Evolutionary conservation across 2,888 invertebrate species (phyloP).

Genomic region (Cosmorhoe ocellata): DNA sequence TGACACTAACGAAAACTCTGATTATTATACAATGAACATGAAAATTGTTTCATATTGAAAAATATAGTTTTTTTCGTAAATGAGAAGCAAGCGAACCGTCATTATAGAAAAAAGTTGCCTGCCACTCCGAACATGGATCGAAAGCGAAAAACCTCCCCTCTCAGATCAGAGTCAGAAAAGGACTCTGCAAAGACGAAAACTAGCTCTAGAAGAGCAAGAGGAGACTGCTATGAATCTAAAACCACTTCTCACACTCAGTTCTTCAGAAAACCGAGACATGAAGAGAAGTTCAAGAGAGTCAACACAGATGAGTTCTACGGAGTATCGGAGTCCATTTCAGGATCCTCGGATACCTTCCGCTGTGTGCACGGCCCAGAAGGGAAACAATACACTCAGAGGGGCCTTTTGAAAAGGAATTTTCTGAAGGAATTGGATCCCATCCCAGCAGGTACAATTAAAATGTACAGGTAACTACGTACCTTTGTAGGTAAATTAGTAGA

Average conservation of each 20-base stretch:
- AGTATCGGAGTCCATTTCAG: slow-evolving; percentile 52
- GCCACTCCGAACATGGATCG: slow-evolving; percentile 2
- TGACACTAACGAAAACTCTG: no score
- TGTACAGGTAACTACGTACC: neutral
- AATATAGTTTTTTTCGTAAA: no score
- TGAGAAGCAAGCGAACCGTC: no score
- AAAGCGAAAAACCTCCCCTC: slow-evolving; percentile 4
- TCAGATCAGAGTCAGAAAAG: slow-evolving; percentile 5
- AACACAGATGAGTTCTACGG: slow-evolving; percentile 51
- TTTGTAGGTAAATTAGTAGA: no score
- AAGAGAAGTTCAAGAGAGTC: slow-evolving; percentile 41
- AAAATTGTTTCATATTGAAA: no score
- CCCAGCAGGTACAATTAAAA: slow-evolving; percentile 37
- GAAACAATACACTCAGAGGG: slow-evolving; percentile 53
- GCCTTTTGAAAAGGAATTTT: slow-evolving; percentile 52
- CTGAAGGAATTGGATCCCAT: slow-evolving; percentile 57
- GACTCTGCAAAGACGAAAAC: slow-evolving; percentile 5
- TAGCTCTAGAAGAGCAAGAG: slow-evolving; percentile 36
- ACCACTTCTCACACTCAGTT: slow-evolving; percentile 59
- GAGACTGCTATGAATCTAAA: slow-evolving; percentile 39
- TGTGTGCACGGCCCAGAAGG: slow-evolving; percentile 57
- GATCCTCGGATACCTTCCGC: slow-evolving; percentile 52
- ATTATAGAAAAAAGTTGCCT: no score
- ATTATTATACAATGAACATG: no score
- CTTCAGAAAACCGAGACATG: slow-evolving; percentile 40